These are phyloP conservation scores for Hydraecia micacea DNA, from an alignment of 2,888 invertebrate species.

Conservation along the genomic window DNA sequence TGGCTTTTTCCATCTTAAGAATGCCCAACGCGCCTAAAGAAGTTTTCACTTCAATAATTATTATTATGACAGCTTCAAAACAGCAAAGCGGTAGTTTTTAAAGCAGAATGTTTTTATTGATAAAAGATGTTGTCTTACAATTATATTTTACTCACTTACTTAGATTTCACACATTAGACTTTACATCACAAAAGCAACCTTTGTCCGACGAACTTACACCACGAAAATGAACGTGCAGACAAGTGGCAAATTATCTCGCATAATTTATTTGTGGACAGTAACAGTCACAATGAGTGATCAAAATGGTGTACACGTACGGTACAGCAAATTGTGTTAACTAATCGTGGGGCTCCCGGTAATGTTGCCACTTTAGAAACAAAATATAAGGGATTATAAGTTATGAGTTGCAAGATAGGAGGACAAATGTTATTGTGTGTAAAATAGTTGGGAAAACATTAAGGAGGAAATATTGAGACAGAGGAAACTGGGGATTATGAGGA, in stretches of 20 bases:
- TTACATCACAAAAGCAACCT: not conserved
- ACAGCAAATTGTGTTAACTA: constrained; percentile 65
- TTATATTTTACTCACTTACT: no score
- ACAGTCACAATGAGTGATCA: constrained; percentile 56
- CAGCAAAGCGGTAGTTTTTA: no score
- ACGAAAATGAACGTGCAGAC: not conserved
- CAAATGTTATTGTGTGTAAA: not conserved
- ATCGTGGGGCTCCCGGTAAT: constrained; percentile 32
- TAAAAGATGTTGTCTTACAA: no score
- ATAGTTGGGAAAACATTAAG: not conserved
- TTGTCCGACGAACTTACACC: not conserved
- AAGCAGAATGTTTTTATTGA: no score
- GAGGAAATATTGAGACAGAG: not conserved
- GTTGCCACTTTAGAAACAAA: constrained; percentile 36
- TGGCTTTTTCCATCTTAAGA: no score
- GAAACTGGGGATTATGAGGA: not conserved
- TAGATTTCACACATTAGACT: no score
- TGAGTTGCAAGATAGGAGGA: not conserved
- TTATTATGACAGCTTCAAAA: no score
- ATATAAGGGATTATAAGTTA: not conserved
- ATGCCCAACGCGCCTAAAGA: no score
- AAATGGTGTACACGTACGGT: constrained; percentile 54
- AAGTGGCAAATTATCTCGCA: constrained; percentile 40
- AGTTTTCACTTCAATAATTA: no score
- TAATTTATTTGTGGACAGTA: constrained; percentile 55